phyloP scores from a whole-genome alignment of 2,113 vertebrate species.

The Scophthalmus maximus region DNA sequence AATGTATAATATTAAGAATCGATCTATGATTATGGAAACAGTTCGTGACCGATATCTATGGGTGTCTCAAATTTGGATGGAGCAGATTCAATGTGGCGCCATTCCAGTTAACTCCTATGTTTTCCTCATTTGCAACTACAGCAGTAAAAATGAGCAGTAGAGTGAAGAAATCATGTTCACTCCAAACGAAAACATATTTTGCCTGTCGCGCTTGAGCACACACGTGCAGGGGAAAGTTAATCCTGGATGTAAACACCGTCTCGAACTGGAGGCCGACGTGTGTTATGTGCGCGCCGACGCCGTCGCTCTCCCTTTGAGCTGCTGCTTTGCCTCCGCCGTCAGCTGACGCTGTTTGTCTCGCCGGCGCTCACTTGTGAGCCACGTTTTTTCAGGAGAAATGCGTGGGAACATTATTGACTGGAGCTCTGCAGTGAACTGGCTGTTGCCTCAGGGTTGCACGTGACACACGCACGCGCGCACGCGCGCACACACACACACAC shows the following conservation, averaged over 20 bases:
- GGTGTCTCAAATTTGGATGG: too few species aligned
- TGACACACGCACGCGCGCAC: constrained; percentile 1
- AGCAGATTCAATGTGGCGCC: too few species aligned
- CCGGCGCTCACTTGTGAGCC: neutral
- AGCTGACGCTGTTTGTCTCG: constrained; percentile 60
- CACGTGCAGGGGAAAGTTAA: neutral
- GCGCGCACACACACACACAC: constrained; percentile 3
- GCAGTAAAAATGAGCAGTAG: too few species aligned
- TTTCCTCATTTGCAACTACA: too few species aligned
- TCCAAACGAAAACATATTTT: too few species aligned
- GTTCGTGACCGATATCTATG: too few species aligned
- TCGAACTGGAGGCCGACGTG: neutral
- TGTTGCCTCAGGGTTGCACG: constrained; percentile 5
- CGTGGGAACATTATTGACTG: constrained; percentile 45
- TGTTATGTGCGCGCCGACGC: neutral
- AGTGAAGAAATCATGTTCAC: too few species aligned
- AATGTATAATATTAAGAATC: too few species aligned
- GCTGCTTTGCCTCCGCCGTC: constrained; percentile 32
- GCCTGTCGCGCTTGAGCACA: neutral
- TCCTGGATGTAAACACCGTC: neutral
- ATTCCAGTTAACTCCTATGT: too few species aligned
- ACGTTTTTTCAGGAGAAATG: constrained; percentile 23
- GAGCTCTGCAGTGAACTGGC: neutral
- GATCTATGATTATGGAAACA: too few species aligned
- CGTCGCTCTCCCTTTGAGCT: neutral